Base-by-base conservation (phyloP, 2,113 vertebrate species). In the Candoia aspera region DNA sequence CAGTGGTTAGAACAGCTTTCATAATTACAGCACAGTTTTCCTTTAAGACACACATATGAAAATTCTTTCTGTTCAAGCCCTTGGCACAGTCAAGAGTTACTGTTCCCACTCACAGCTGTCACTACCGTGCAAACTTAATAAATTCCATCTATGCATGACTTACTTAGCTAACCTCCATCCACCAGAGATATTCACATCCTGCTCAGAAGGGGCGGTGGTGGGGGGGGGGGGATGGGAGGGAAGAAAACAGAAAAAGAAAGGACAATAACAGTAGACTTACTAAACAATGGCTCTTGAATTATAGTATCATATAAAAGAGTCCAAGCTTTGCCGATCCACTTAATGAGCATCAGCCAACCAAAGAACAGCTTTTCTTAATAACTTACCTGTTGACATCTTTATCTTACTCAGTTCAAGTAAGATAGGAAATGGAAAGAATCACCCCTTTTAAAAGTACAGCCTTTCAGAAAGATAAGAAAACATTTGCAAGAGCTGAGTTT, bases 71-170 rank as follows among this genome's bases (percentile, higher is more conserved):
- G 91, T 94, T 96, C 93, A 73, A 96, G 91, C 95, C 94, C 79
- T 94, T 94, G 93, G 95, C 95, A 96, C 86, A 90, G 94, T 95
- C 90, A 87, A 79, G 92, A 96, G 94, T 94, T 94, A 95, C 95
- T 96, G 95, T 93, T 94, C 91, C 94, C 92, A 95, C 95, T 97
- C 94, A 94, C 33, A 96, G 94, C 94, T 97, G 95, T 95, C 95
- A 96, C 92, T 96, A 92, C 89, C 86, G 92, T 94, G 96, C 93
- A 95, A 96, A 96, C 93, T 96, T 97, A 97, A 96, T 92, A 96
- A 97, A 95, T 96, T 97, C 96, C 96, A 94, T 96, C 95, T 97
- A 94, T 96, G 93, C 95, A 93, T 96, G 84, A 97, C 95, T 96
- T 96, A 95, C 96, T 95, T 95, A 95, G 95, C 94, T 97, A 96